These are phyloP conservation scores for Xiphias gladius DNA, from an alignment of 2,113 vertebrate genomes.

Conservation along the genomic window DNA sequence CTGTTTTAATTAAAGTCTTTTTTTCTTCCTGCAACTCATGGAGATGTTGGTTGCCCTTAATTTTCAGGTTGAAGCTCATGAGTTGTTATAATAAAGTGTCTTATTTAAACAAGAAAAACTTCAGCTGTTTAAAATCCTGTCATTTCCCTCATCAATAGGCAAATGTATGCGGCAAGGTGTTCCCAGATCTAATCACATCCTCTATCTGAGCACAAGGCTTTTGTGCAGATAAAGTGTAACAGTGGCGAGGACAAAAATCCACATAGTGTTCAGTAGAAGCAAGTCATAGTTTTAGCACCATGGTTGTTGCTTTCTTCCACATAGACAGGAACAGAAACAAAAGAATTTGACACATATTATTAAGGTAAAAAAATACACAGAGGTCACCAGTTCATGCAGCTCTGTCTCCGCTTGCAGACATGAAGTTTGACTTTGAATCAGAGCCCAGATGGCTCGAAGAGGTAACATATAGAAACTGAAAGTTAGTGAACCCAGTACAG, in stretches of 20 bases:
- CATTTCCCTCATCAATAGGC: conserved; percentile 18
- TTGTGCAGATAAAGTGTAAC: not conserved
- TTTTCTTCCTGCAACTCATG: not conserved
- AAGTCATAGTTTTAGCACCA: not conserved
- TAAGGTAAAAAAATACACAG: not conserved
- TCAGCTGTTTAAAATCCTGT: not conserved
- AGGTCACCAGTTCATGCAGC: not conserved
- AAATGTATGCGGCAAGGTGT: not conserved
- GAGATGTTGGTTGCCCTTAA: conserved; percentile 7
- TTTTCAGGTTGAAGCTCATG: not conserved
- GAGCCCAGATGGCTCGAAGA: not conserved
- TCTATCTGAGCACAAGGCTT: conserved; percentile 1
- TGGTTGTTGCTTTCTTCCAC: not conserved
- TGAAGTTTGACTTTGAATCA: no score
- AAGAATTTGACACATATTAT: not conserved
- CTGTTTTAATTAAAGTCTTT: conserved; percentile 20
- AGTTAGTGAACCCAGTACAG: not conserved
- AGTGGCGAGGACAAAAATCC: not conserved
- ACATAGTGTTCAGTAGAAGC: not conserved
- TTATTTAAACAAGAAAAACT: not conserved
- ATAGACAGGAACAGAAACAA: not conserved
- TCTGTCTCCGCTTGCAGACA: not conserved
- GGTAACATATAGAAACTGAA: not conserved
- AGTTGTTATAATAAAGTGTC: conserved; percentile 19
- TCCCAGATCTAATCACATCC: conserved; percentile 15